phyloP scores from a whole-genome alignment of 2,888 invertebrate genomes.

The Dolomedes plantarius region DNA sequence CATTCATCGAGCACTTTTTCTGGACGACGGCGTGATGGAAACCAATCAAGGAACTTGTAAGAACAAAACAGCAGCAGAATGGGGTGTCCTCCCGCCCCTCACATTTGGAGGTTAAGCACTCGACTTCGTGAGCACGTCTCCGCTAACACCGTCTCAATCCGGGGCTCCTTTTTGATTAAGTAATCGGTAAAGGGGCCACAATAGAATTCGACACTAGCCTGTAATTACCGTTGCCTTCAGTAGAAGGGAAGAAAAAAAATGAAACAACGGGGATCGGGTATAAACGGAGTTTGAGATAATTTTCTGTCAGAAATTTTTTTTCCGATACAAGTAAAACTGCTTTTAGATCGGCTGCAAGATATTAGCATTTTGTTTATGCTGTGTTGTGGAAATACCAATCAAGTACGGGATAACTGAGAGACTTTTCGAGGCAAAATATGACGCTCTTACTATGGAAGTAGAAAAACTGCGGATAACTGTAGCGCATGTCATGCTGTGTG shows the following conservation, averaged over 20 bases:
- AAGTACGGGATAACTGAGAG: too few relatives aligned
- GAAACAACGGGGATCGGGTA: not conserved
- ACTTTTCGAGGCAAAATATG: too few relatives aligned
- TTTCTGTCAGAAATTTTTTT: too few relatives aligned
- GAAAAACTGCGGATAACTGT: too few relatives aligned
- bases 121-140: conserved; percentile 30
- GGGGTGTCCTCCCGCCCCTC: conserved; percentile 20
- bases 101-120: conserved; percentile 50
- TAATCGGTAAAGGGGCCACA: conserved; percentile 58
- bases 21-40: not conserved
- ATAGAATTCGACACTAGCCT: conserved; percentile 51
- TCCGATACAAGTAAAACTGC: too few relatives aligned
- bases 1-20: not conserved
- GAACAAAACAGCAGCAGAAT: not conserved
- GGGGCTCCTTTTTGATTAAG: conserved; percentile 64
- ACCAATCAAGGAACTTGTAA: not conserved
- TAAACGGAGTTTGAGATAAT: not conserved
- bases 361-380: too few relatives aligned
- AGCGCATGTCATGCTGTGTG: too few relatives aligned
- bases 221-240: conserved; percentile 34
- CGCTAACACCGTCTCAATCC: conserved; percentile 54
- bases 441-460: too few relatives aligned
- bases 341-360: too few relatives aligned
- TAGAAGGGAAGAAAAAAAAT: not conserved
- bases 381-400: too few relatives aligned